Evolutionary conservation across 2,113 vertebrate species (phyloP), one percentile per base, ranked within the genome.

Genomic region (Fukomys damarensis): DNA sequence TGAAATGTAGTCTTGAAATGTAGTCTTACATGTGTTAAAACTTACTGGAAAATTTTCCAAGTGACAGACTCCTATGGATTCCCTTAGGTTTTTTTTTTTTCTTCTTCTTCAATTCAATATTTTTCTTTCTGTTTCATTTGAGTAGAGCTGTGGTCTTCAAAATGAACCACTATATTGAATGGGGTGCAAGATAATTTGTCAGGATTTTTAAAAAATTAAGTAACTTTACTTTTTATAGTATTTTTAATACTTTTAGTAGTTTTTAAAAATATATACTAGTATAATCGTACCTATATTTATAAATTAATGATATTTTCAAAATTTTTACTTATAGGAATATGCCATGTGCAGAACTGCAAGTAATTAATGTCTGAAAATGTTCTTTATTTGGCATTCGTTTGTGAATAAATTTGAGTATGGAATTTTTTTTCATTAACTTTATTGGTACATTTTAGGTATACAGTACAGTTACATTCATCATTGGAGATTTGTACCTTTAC

Each of bases 51-150:
- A 94, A 54, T 66, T 86, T 86, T 86, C 52, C 68, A 61, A 56
- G 7, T 89, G 11, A 46, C 54, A 91, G 76, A 43, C 86, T 76
- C 17, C 56, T 52, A 14, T 68, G 9, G 22, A 93, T 74, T 92
- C 16, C 74, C 10, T 32, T 61, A 79, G 14, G 35, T 3, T 49
- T 56, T 38, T 80, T 80, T 52, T 20, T 74, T 88, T 82, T 89
- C 35, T 80, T 26, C 65, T 41, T 77, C 52, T 94, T 72, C 26
- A 41, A 12, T 41, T 86, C 16, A 43, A 4, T 65, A 2, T 89
- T 35, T 95, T 95, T 49, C 35, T 87, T 93, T 90, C 43, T 82
- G 80, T 93, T 82, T 86, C 4, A 0, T 82, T 94, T 94, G 46
- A 4, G 41, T 77, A 81, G 49, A 76, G 0, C 41, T 79, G 8